Evolutionary conservation across 2,888 invertebrate species (phyloP).

Genomic region (Cotesia congregata): DNA sequence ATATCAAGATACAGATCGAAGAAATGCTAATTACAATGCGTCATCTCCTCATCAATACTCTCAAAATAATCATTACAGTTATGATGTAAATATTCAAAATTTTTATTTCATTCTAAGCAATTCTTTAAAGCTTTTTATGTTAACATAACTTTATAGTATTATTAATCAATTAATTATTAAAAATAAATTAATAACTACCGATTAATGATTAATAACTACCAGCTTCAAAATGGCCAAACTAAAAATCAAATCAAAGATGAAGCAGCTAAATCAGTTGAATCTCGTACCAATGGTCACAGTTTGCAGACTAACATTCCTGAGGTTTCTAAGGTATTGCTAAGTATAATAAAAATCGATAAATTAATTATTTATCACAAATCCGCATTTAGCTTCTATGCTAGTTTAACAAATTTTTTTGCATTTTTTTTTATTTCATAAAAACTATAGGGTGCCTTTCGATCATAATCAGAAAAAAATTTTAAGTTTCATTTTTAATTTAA

Average conservation of each 20-base stretch:
- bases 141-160: slow-evolving; percentile 9
- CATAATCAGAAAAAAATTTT: not conserved
- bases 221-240: slow-evolving; percentile 60
- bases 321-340: slow-evolving; percentile 52
- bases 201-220: slow-evolving; percentile 48
- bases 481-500: not conserved
- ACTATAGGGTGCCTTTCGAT: no score
- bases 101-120: slow-evolving; percentile 32
- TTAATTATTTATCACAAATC: not conserved
- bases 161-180: not conserved
- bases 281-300: slow-evolving; percentile 55
- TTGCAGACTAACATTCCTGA: slow-evolving; percentile 56
- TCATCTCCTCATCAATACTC: slow-evolving; percentile 63
- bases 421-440: not conserved
- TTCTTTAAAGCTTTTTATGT: slow-evolving; percentile 13
- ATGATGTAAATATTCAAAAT: slow-evolving; percentile 59
- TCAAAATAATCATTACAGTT: slow-evolving; percentile 63
- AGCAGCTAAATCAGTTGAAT: slow-evolving; percentile 51
- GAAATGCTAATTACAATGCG: slow-evolving; percentile 66
- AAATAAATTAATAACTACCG: not conserved
- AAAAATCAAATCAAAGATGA: slow-evolving; percentile 58
- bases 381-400: no score
- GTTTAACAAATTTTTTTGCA: not conserved
- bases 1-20: slow-evolving; percentile 64
- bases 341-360: not conserved